These are phyloP conservation scores for Xanthia icteritia DNA, from an alignment of 2,888 invertebrate species.

Conservation along the genomic window DNA sequence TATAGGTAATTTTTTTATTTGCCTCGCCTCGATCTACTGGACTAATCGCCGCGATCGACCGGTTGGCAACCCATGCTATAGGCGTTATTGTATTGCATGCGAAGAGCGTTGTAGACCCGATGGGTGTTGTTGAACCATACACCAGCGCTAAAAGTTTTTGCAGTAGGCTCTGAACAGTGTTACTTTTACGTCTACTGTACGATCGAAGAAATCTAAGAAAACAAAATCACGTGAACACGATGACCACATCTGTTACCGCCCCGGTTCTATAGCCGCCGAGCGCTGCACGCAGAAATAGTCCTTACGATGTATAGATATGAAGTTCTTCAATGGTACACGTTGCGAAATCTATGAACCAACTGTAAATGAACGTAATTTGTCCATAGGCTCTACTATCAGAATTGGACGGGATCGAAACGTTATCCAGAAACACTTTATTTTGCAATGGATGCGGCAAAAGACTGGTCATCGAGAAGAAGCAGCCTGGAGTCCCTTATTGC, in stretches of 20 bases:
- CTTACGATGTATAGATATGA: no score
- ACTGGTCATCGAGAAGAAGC: constrained; percentile 81
- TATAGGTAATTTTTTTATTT: no score
- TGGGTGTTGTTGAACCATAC: background rate
- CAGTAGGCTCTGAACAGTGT: background rate
- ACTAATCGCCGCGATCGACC: no score
- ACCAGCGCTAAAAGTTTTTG: background rate
- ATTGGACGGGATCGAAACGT: constrained; percentile 77
- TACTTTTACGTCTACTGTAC: background rate
- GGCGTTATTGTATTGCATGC: background rate
- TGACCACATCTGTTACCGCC: no score
- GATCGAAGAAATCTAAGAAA: no score
- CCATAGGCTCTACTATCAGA: constrained; percentile 80
- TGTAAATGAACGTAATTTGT: background rate
- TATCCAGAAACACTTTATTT: constrained; percentile 80
- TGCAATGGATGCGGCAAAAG: constrained; percentile 81
- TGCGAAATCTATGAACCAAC: background rate
- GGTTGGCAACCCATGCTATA: no score
- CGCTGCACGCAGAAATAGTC: no score
- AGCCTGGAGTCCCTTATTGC: constrained; percentile 82
- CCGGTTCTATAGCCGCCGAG: no score
- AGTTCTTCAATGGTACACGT: no score
- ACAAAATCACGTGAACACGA: no score
- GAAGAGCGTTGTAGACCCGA: background rate
- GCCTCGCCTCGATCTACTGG: no score